Conservation (phyloP, 2,888 invertebrate species). For the Drosophila rubida region DNA sequence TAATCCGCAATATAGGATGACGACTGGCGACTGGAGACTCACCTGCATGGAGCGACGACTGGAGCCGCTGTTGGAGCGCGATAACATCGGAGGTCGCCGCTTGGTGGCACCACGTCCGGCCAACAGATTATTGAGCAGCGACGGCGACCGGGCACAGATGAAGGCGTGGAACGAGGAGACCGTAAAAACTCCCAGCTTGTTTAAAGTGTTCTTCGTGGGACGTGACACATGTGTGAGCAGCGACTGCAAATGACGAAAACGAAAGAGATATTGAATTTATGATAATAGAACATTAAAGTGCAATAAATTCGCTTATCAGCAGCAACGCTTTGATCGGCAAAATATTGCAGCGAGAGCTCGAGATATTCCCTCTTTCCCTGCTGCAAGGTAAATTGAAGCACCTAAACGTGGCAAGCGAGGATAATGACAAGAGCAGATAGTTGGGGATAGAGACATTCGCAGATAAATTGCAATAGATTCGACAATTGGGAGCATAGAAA, state of each 20-base stretch:
- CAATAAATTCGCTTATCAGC: conserved; percentile 22
- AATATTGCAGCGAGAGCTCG: not conserved
- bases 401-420: not conserved
- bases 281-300: conserved; percentile 31
- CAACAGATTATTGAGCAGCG: conserved; percentile 94
- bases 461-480: not conserved
- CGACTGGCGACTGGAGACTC: conserved; percentile 67
- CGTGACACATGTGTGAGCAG: conserved; percentile 97
- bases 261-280: conserved; percentile 12
- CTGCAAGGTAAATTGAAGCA: not conserved
- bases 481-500: not conserved
- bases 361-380: not conserved
- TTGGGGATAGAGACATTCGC: not conserved
- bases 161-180: conserved; percentile 99
- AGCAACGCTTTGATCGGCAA: not conserved
- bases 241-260: conserved; percentile 87
- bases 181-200: conserved; percentile 98
- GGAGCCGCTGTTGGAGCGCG: conserved; percentile 94
- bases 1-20: not conserved
- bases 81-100: conserved; percentile 94
- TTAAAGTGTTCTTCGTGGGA: conserved; percentile 96
- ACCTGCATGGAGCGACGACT: conserved; percentile 95
- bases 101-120: conserved; percentile 96
- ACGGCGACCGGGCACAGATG: conserved; percentile 97
- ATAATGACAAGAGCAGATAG: not conserved